Conservation (phyloP, 2,888 invertebrate genomes). For the Troglohyphantes excavatus region DNA sequence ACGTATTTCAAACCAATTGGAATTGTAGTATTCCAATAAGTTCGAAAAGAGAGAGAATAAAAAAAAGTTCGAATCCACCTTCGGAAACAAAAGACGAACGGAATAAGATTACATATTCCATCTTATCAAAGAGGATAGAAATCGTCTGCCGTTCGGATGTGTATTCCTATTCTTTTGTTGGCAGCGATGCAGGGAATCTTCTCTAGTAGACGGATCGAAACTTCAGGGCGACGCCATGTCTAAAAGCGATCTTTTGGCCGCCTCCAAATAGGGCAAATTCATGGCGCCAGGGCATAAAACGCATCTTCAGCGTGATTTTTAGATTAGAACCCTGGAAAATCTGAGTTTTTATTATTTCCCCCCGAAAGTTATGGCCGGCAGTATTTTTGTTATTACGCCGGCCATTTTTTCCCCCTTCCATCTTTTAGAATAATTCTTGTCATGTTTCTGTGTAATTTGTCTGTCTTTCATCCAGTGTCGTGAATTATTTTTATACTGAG, state of each 20-base stretch:
- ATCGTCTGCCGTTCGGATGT: not conserved
- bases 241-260: slow-evolving; percentile 44
- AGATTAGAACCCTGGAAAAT: slow-evolving; percentile 25
- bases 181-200: slow-evolving; percentile 55
- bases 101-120: not conserved
- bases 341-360: slow-evolving; percentile 48
- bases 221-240: slow-evolving; percentile 61
- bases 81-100: too few relatives aligned
- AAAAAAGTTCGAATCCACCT: too few relatives aligned
- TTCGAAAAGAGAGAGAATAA: too few relatives aligned
- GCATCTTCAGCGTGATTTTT: slow-evolving; percentile 59
- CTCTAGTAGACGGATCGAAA: slow-evolving; percentile 62
- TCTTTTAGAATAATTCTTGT: not conserved
- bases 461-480: too few relatives aligned
- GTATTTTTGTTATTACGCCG: slow-evolving; percentile 14
- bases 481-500: slow-evolving; percentile 1
- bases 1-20: too few relatives aligned
- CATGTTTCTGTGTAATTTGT: not conserved
- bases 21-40: too few relatives aligned
- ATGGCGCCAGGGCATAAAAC: slow-evolving; percentile 60
- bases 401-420: slow-evolving; percentile 17
- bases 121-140: not conserved
- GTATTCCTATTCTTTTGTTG: slow-evolving; percentile 51
- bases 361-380: slow-evolving; percentile 36
- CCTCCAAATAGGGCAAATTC: slow-evolving; percentile 68